phyloP scores from a whole-genome alignment of 53 echinoderm and acorn worm genomes.

The Temnopleurus reevesii region DNA sequence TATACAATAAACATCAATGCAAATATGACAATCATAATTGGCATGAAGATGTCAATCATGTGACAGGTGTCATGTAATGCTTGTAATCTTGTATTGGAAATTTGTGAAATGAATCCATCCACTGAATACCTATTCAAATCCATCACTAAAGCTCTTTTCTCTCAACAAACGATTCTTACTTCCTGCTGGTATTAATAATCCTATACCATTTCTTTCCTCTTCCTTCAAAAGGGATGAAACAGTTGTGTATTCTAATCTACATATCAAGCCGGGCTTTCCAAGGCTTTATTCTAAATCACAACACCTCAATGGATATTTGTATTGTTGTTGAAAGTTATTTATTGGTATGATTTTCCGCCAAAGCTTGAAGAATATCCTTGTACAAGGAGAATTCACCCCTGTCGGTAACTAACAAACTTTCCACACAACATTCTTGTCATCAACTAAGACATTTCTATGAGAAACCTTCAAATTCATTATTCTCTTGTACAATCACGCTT shows the following conservation, averaged over 20 bases:
- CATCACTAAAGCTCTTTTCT: background rate
- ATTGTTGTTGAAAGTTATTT: background rate
- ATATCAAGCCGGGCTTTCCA: slow-evolving; percentile 1
- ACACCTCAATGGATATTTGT: slow-evolving; percentile 4
- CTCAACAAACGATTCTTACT: background rate
- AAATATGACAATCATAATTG: no score
- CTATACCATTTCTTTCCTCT: slow-evolving; percentile 3
- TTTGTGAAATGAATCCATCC: background rate
- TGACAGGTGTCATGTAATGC: background rate
- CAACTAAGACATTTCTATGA: background rate
- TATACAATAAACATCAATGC: no score
- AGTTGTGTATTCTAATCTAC: background rate
- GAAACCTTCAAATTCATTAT: background rate
- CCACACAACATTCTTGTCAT: background rate
- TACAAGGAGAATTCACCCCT: background rate
- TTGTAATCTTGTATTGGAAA: background rate
- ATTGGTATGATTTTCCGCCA: background rate
- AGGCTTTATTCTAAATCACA: slow-evolving; percentile 2
- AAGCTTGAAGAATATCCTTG: background rate
- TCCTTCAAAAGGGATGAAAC: slow-evolving; percentile 15
- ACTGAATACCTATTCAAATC: background rate
- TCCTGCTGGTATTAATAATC: slow-evolving; percentile 12
- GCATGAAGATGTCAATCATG: background rate
- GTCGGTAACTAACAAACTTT: slow-evolving; percentile 7
- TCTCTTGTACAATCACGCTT: background rate